phyloP scores from a whole-genome alignment of 2,888 invertebrate genomes.

The Drosophila recens region DNA sequence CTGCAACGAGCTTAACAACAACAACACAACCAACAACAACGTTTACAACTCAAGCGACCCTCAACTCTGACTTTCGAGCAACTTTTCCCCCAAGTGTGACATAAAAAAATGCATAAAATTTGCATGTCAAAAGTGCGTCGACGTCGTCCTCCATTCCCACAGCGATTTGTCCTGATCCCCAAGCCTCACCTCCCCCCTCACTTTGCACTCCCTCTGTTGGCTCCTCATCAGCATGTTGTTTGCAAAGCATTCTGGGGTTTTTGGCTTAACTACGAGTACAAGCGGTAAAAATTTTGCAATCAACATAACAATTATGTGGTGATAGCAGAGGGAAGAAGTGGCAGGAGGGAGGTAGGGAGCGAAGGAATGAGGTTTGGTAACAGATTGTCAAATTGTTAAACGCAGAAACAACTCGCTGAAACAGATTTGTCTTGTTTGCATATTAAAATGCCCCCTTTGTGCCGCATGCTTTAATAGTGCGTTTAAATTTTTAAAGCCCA shows the following conservation, averaged over 20 bases:
- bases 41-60: slow-evolving; percentile 17
- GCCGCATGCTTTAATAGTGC: slow-evolving; percentile 61
- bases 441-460: slow-evolving; percentile 21
- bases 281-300: slow-evolving; percentile 69
- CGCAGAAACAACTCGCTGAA: slow-evolving; percentile 37
- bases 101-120: slow-evolving; percentile 71
- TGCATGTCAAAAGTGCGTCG: slow-evolving; percentile 79
- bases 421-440: slow-evolving; percentile 60
- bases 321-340: slow-evolving; percentile 3
- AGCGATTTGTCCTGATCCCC: slow-evolving; percentile 22
- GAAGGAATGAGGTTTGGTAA: background rate
- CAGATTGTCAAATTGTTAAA: slow-evolving; percentile 57
- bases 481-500: slow-evolving; percentile 65
- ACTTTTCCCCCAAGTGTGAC: slow-evolving; percentile 39
- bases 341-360: background rate
- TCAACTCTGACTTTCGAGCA: slow-evolving; percentile 30
- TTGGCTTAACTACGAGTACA: slow-evolving; percentile 46
- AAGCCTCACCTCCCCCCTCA: slow-evolving; percentile 8
- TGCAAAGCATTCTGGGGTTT: slow-evolving; percentile 51
- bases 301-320: slow-evolving; percentile 76
- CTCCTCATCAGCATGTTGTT: slow-evolving; percentile 48
- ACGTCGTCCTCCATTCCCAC: slow-evolving; percentile 38
- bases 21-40: slow-evolving; percentile 13
- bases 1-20: slow-evolving; percentile 44
- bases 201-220: slow-evolving; percentile 2